A percentile compares a stretch with the other conserved stretches of the same genome.
Evolutionary conservation across 1,140 invertebrate genomes (phyloP).

Genomic region (Saccostrea echinata): DNA sequence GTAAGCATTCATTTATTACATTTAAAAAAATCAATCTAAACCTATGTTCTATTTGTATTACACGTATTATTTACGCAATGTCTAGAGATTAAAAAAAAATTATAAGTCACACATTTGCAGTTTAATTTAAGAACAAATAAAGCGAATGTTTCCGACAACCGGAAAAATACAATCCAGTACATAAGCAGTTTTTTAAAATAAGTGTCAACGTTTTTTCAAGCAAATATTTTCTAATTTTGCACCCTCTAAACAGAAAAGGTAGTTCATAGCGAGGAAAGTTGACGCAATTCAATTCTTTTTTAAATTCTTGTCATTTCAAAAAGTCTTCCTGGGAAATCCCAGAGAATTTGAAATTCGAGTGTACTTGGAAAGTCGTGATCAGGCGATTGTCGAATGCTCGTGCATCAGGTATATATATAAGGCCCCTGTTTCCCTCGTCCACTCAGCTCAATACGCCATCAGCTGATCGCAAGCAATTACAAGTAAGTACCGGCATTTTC

Average conservation of each 20-base stretch:
- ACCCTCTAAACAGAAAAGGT: not conserved
- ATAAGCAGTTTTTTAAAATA: not conserved
- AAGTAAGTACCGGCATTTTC: constrained; percentile 2
- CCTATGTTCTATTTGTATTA: no score
- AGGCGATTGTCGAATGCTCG: not conserved
- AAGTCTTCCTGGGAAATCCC: not conserved
- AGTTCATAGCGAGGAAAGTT: not conserved
- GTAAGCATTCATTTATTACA: no score
- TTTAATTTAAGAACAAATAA: no score
- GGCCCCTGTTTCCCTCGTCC: not conserved
- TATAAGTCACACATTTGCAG: no score
- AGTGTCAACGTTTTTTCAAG: not conserved
- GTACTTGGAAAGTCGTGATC: not conserved
- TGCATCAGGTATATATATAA: constrained; percentile 20
- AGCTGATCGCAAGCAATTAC: not conserved
- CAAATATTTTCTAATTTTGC: not conserved
- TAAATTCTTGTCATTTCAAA: not conserved
- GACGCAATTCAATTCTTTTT: not conserved
- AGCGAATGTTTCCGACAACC: no score
- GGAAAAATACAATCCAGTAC: no score
- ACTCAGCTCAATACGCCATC: constrained; percentile 2
- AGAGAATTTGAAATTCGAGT: not conserved
- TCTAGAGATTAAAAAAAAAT: no score
- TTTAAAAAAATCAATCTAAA: no score
- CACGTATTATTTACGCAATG: no score